A percentile compares a stretch with the other conserved stretches of the same genome.
These are phyloP conservation scores for Dynastes grantii DNA, from an alignment of 2,888 invertebrate species.

Conservation along the genomic window DNA sequence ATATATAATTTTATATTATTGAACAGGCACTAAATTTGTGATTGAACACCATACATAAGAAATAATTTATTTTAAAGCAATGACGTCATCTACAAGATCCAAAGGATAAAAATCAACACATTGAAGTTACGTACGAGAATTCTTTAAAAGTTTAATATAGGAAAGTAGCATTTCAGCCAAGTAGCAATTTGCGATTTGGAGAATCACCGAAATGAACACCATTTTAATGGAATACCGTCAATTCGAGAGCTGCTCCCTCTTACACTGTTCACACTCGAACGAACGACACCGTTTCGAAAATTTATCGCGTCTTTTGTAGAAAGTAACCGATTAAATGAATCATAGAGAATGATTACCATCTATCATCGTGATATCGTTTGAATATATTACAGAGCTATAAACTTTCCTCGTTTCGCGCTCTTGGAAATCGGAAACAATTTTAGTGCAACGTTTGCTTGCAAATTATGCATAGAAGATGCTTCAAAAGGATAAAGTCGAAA, in stretches of 20 bases:
- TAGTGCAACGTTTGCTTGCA: background rate
- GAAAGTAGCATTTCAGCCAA: slow-evolving; percentile 11
- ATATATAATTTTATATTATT: too few relatives aligned
- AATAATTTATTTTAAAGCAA: too few relatives aligned
- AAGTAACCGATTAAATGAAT: slow-evolving; percentile 31
- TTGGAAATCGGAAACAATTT: background rate
- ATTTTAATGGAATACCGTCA: slow-evolving; percentile 21
- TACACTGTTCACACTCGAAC: background rate
- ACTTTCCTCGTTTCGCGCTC: background rate
- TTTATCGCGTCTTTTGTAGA: slow-evolving; percentile 31
- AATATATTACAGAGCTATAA: slow-evolving; percentile 21
- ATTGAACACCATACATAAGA: too few relatives aligned
- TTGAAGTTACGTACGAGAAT: background rate
- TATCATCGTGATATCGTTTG: slow-evolving; percentile 30
- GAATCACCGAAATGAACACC: slow-evolving; percentile 21
- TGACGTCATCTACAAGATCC: background rate
- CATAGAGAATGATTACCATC: slow-evolving; percentile 35
- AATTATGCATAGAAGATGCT: too few relatives aligned
- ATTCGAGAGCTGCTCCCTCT: slow-evolving; percentile 5
- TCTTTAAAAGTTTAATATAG: slow-evolving; percentile 5
- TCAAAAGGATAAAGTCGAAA: too few relatives aligned
- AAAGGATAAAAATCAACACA: slow-evolving; percentile 5
- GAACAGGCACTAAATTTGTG: too few relatives aligned
- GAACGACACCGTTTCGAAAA: slow-evolving; percentile 33
- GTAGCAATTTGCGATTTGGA: slow-evolving; percentile 21